Evolutionary conservation across 2,113 vertebrate genomes (phyloP), one percentile per base, ranked within the genome.

Genomic region (Vicugna pacos): DNA sequence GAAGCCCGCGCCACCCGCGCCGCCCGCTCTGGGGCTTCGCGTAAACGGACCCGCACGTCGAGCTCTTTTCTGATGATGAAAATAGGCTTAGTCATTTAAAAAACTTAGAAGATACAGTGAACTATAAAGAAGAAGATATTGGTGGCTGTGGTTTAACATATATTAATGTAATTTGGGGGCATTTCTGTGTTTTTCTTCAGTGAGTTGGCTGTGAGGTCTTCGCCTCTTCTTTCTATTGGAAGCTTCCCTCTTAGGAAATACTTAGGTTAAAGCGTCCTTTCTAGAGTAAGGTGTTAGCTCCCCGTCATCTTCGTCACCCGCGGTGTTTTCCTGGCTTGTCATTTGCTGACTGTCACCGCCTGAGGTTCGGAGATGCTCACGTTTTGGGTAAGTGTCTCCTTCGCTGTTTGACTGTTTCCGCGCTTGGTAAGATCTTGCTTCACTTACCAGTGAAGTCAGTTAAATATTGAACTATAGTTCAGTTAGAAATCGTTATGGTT

Each of bases 11-110:
- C 38, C 4, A 5, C 38, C 38, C 38, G 38, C 4, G 38, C 38
- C 35, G 56, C 32, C 5, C 0, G 0, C 5, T n/a, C 58, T 1
- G 14, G 17, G 9, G 15, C 50, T 20, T 50, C 38, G 19, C 1
- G 0, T 11, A 38, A 32, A 5, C 8, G 16, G 14, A 9, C 10
- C 35, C 69, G 12, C 14, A 0, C 11, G 28, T 11, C 42, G 20
- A 4, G 0, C 26, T 52, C 48, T 32, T 60, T 35, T 32, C 22
- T 16, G 48, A 46, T 5, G 28, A 8, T 8, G 84, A 65, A 52
- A 83, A 32, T 22, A 52, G 35, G 35, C 30, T 12, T 0, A 1
- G 19, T 4, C 17, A 6, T 26, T 62, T 46, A 26, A 26, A 75
- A 82, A 8, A 6, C 6, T 3, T 2, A 72, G 70, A 52, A 72